These are phyloP conservation scores for Catocala fraxini DNA, from an alignment of 2,888 invertebrate species.

Conservation along the genomic window DNA sequence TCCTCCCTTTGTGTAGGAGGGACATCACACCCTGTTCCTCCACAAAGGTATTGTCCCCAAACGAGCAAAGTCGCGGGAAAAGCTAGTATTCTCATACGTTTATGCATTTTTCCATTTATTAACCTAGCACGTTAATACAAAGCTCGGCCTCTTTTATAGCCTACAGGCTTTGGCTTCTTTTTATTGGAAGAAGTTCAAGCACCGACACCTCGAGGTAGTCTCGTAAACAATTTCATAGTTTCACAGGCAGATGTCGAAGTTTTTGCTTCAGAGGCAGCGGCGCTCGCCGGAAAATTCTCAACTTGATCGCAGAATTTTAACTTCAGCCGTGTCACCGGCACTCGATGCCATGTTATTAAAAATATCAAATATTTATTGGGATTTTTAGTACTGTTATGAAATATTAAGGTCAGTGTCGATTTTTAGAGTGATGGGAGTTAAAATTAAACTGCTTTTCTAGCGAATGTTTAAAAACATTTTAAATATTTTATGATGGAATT, in stretches of 20 bases:
- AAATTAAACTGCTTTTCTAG: too few species aligned
- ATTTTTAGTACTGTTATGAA: neutral
- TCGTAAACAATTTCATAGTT: constrained; percentile 59
- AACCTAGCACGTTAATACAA: too few species aligned
- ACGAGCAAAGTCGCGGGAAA: too few species aligned
- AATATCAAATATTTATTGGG: constrained; percentile 23
- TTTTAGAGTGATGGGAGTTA: too few species aligned
- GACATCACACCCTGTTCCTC: too few species aligned
- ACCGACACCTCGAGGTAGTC: constrained; percentile 33
- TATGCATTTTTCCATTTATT: too few species aligned
- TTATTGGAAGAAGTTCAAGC: constrained; percentile 12
- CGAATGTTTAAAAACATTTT: too few species aligned
- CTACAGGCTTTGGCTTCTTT: neutral
- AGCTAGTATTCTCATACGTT: too few species aligned
- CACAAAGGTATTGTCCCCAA: too few species aligned
- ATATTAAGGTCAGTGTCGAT: too few species aligned
- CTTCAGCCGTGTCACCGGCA: constrained; percentile 30
- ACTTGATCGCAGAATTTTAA: constrained; percentile 56
- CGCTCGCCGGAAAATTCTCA: constrained; percentile 40
- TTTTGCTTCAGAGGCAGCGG: constrained; percentile 37
- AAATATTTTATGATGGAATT: too few species aligned
- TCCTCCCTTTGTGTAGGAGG: too few species aligned
- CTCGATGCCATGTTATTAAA: constrained; percentile 29
- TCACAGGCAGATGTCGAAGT: constrained; percentile 55
- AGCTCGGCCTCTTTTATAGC: neutral